Conservation (phyloP, 2,888 invertebrate genomes). For the Pyrrhia umbra region DNA sequence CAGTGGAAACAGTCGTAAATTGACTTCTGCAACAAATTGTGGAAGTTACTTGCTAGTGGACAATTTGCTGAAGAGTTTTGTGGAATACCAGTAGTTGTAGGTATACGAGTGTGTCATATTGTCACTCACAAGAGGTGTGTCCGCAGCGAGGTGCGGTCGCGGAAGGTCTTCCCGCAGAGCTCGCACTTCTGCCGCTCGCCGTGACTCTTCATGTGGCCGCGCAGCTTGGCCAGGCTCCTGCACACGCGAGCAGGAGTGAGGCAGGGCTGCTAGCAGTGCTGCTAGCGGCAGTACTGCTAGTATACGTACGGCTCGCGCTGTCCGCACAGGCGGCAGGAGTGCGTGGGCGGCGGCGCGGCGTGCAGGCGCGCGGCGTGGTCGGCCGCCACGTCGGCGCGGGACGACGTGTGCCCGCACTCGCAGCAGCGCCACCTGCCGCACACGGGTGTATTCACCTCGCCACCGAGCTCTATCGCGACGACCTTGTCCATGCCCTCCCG, state of each 20-base stretch:
- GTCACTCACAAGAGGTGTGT: slow-evolving; percentile 85
- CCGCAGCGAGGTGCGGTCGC: slow-evolving; percentile 76
- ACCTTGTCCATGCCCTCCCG: too few species aligned
- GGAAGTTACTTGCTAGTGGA: too few species aligned
- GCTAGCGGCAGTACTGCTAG: too few species aligned
- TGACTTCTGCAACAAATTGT: too few species aligned
- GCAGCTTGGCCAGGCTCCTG: slow-evolving; percentile 77
- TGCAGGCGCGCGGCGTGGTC: slow-evolving; percentile 79
- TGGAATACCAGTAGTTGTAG: too few species aligned
- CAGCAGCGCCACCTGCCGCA: slow-evolving; percentile 81
- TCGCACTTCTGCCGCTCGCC: slow-evolving; percentile 78
- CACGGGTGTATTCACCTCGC: too few species aligned
- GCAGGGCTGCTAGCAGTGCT: too few species aligned
- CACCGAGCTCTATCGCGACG: too few species aligned
- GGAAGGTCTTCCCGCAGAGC: slow-evolving; percentile 79
- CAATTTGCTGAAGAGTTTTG: too few species aligned
- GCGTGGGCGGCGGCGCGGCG: slow-evolving; percentile 70
- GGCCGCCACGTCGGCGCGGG: slow-evolving; percentile 81
- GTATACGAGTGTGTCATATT: too few species aligned
- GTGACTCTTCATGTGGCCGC: slow-evolving; percentile 79
- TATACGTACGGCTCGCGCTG: slow-evolving; percentile 59
- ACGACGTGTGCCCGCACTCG: slow-evolving; percentile 69
- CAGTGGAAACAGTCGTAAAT: too few species aligned
- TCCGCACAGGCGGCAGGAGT: slow-evolving; percentile 74
- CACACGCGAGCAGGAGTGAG: neutral